Conservation (phyloP, 2,113 vertebrate genomes). For the Rattus norvegicus region DNA sequence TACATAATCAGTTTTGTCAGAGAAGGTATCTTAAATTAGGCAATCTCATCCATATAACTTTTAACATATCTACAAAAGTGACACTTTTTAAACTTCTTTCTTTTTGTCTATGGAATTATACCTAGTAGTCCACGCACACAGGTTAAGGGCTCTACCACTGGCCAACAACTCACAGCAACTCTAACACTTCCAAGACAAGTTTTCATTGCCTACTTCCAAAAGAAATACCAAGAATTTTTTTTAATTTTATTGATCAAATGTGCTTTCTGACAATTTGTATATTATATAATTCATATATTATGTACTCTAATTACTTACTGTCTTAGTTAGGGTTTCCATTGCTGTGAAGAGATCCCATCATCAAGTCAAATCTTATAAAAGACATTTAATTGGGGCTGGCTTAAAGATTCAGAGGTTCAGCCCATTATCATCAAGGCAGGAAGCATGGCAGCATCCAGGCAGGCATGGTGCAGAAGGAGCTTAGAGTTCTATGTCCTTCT, state of each 20-base stretch:
- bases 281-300: neutral
- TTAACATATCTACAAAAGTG: neutral
- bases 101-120: no score
- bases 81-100: neutral
- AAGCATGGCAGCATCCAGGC: no score
- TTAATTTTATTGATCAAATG: neutral
- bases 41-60: neutral
- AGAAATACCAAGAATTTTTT: neutral
- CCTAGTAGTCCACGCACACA: neutral
- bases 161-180: neutral
- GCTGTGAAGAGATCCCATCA: no score
- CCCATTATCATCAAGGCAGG: no score
- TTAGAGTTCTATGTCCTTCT: no score
- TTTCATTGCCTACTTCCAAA: constrained; percentile 14
- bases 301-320: neutral
- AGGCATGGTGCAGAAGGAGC: no score
- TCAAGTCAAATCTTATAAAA: no score
- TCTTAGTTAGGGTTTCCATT: neutral
- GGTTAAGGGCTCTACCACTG: neutral
- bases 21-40: neutral
- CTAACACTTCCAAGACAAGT: neutral
- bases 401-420: no score
- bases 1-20: neutral
- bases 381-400: no score
- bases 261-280: neutral